Evolutionary conservation across 2,113 vertebrate species (phyloP).

Genomic region (Rostratula benghalensis): DNA sequence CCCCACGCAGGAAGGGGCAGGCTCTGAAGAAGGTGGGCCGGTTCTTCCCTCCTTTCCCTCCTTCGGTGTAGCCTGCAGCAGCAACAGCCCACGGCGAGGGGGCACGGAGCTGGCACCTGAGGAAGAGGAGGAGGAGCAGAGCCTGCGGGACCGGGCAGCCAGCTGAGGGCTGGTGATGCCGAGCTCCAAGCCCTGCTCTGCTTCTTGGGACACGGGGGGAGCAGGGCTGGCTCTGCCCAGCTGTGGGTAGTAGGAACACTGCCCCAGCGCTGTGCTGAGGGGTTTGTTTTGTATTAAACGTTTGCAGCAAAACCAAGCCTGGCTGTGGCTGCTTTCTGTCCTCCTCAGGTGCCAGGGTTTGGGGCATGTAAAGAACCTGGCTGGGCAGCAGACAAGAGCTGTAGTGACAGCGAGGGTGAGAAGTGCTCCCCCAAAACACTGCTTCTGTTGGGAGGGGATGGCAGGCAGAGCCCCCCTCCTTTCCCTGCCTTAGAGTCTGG

Average conservation of each 20-base stretch:
- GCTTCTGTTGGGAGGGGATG: not conserved
- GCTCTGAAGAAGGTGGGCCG: not conserved
- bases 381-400: not conserved
- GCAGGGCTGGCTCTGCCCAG: not conserved
- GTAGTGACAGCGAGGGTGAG: not conserved
- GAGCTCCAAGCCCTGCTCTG: not conserved
- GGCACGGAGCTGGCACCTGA: not conserved
- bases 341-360: not conserved
- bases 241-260: fast-evolving
- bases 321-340: not conserved
- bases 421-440: not conserved
- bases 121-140: not conserved
- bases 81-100: not conserved
- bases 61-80: not conserved
- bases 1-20: not conserved
- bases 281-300: slow-evolving; percentile 22
- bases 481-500: not conserved
- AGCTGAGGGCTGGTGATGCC: not conserved
- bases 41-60: slow-evolving; percentile 64
- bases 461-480: not conserved
- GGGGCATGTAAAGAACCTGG: not conserved
- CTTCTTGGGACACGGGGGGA: not conserved
- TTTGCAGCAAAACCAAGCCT: slow-evolving; percentile 17
- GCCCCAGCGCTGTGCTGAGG: not conserved
- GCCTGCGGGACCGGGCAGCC: not conserved